Conservation (phyloP, 2,888 invertebrate genomes). For the Ctena decussata region DNA sequence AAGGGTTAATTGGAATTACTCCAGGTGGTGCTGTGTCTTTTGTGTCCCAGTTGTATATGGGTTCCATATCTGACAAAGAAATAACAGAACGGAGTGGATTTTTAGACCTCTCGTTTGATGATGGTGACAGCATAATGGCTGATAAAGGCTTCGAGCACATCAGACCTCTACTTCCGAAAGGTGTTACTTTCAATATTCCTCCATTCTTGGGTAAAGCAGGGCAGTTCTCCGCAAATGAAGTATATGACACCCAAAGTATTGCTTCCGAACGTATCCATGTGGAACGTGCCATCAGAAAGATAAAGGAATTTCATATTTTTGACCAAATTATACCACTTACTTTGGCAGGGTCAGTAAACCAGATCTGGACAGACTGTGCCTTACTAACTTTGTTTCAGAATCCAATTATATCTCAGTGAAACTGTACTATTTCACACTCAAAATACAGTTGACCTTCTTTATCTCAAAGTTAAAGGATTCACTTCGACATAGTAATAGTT, state of each 20-base stretch:
- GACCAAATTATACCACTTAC: not conserved
- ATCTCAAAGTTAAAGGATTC: too few relatives aligned
- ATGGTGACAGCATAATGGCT: slow-evolving; percentile 16
- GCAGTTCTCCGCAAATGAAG: not conserved
- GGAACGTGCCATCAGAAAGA: slow-evolving; percentile 13
- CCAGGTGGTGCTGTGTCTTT: slow-evolving; percentile 14
- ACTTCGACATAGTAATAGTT: too few relatives aligned
- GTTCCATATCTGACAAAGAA: slow-evolving; percentile 30
- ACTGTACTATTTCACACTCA: too few relatives aligned
- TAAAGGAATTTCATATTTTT: slow-evolving; percentile 25
- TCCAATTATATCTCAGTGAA: not conserved
- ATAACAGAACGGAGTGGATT: slow-evolving; percentile 17
- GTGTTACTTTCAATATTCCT: slow-evolving; percentile 9
- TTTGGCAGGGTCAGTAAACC: not conserved
- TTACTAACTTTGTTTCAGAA: not conserved
- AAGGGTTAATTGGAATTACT: slow-evolving; percentile 21
- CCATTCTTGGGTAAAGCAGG: slow-evolving; percentile 15
- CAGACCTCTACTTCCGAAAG: not conserved
- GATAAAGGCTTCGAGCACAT: slow-evolving; percentile 1
- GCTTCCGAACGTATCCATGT: slow-evolving; percentile 18
- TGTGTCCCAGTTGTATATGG: slow-evolving; percentile 5
- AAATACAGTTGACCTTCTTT: too few relatives aligned
- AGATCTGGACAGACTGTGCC: not conserved
- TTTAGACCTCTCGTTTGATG: not conserved
- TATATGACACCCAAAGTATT: slow-evolving; percentile 16